Evolutionary conservation across 2,797 vertebrate species (phyloP).

Genomic region (Sebastes matsubarae): DNA sequence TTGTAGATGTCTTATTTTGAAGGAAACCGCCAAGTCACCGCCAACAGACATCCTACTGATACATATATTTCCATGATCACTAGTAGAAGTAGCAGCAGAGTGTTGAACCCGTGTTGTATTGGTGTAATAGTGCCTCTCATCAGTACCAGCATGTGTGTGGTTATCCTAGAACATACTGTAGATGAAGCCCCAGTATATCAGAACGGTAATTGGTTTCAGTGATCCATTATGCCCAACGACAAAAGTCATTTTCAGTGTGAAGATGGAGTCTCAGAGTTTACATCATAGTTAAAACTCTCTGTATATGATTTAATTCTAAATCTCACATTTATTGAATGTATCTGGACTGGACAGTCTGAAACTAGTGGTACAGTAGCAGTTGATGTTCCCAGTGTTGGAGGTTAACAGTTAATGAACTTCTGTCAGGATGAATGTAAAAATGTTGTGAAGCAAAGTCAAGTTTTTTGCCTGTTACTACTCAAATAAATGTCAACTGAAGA

Average conservation of each 20-base stretch:
- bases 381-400: background rate
- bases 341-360: conserved; percentile 2
- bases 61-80: conserved; percentile 14
- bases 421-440: conserved; percentile 23
- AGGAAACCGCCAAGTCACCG: conserved; percentile 19
- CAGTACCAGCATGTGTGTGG: conserved; percentile 61
- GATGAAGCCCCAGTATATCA: conserved; percentile 24
- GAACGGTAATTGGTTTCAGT: background rate
- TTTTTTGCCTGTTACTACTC: background rate
- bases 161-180: conserved; percentile 19
- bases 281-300: background rate
- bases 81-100: conserved; percentile 37
- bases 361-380: background rate
- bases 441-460: background rate
- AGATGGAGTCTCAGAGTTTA: conserved; percentile 8
- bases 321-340: conserved; percentile 12
- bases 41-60: conserved; percentile 21
- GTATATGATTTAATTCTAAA: background rate
- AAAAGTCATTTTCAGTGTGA: background rate
- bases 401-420: background rate
- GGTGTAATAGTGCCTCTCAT: conserved; percentile 62
- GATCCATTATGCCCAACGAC: background rate
- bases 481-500: conserved; percentile 12
- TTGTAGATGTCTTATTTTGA: conserved; percentile 7
- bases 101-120: conserved; percentile 44